Evolutionary conservation across 2,888 invertebrate genomes (phyloP).

Genomic region (Leptarthrus brevirostris): DNA sequence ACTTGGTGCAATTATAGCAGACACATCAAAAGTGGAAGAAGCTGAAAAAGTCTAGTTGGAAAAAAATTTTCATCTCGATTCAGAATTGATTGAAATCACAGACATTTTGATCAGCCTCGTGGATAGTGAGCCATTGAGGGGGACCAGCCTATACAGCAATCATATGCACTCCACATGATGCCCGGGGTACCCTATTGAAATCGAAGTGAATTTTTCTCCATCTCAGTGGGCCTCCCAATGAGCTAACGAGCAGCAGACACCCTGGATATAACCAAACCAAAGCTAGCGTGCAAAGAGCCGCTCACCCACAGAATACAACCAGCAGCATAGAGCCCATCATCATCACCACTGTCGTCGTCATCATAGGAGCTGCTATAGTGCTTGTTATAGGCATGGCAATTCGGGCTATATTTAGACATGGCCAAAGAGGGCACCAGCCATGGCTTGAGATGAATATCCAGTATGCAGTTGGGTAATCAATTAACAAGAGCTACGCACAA

Average conservation of each 20-base stretch:
- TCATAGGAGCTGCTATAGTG: background rate
- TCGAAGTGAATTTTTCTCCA: constrained; percentile 34
- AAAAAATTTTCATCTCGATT: constrained; percentile 41
- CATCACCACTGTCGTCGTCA: constrained; percentile 36
- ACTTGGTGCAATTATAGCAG: constrained; percentile 44
- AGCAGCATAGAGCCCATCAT: constrained; percentile 26
- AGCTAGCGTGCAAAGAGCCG: constrained; percentile 28
- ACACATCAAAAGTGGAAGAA: constrained; percentile 36
- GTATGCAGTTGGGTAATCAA: constrained; percentile 47
- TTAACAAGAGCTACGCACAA: constrained; percentile 45
- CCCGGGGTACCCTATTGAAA: constrained; percentile 4
- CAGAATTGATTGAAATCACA: constrained; percentile 49
- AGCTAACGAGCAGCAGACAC: constrained; percentile 49
- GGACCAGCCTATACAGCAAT: constrained; percentile 9
- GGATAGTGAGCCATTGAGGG: background rate
- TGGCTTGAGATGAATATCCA: constrained; percentile 36
- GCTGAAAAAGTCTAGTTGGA: background rate
- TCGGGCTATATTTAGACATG: constrained; percentile 39
- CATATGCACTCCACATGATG: constrained; percentile 49
- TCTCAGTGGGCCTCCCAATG: constrained; percentile 47
- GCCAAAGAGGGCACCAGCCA: constrained; percentile 41
- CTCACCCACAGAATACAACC: constrained; percentile 37
- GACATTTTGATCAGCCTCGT: constrained; percentile 47
- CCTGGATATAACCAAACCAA: constrained; percentile 46
- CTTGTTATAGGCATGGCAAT: constrained; percentile 15